Evolutionary conservation across 2,888 invertebrate species (phyloP), one percentile per base, ranked within the genome.

Genomic region (Cremastobaeus sp.): DNA sequence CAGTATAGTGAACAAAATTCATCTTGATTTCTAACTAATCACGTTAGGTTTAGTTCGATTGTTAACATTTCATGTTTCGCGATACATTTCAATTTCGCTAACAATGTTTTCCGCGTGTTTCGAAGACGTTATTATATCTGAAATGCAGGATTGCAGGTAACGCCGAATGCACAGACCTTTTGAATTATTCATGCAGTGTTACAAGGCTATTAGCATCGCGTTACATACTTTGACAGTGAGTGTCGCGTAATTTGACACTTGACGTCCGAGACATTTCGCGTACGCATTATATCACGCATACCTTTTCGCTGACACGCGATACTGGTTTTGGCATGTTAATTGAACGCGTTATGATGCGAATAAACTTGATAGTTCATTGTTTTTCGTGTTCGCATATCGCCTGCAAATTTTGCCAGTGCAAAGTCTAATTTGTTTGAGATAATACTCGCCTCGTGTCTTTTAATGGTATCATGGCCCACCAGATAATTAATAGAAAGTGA

Each of bases 191-290:
- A 83, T 84, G 72, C 71, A 66, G 62, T 77, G 81, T 79, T 78
- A 78, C 78, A 76, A 76, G 77, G 78, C 81, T 81, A 83, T 83
- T 82, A 81, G 83, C 81, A 82, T 84, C 83, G 70, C 74, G 79
- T 80, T 81, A 82, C 82, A 81, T 80, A 83, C 82, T 85, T 84
- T 84, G 83, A 83, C 85, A 79, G 82, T 79, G 81, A 81, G 81
- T 78, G 82, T 78, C 77, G 78, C 78, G 80, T 85, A 85, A 85
- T 85, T 85, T 84, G 85, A 83, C 85, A 84, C 78, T 78, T 83
- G 82, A 85, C 81, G 78, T 76, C 78, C 69, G 76, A 76, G 78
- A 79, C 79, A 81, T 81, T 81, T 77, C 77, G 68, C 60, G 47
- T 55, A 62, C 60, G 70, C 70, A 64, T 70, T 62, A 70, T 60